Evolutionary conservation across 1,140 invertebrate species (phyloP), one percentile per base, ranked within the genome.

Genomic region (Psix sp.): DNA sequence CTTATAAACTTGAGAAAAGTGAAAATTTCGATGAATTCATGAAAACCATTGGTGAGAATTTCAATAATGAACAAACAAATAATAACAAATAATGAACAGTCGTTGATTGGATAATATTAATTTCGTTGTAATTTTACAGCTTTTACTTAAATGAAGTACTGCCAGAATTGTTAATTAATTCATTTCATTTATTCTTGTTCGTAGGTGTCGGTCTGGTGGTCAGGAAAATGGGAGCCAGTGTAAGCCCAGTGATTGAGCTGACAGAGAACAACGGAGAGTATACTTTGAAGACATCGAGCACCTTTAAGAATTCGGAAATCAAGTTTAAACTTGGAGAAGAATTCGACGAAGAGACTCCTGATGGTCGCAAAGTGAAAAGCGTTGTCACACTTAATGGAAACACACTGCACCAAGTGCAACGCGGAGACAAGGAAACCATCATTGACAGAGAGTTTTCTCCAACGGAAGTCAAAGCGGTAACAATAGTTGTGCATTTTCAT

Each of bases 11-110:
- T 57, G 80, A 84, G 40, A 86, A 88, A 29, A 93, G 92, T 52
- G 93, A 95, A 46, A 94, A 95, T 78, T 96, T 96, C 81, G 94
- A 96, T 74, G 94, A 95, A 39, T 95, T 93, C 85, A 93, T 96
- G 93, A 95, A 95, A 88, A 89, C 91, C 26, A 81, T 95, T 35
- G 94, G 94, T 95, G 80, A 91, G 91, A n/a, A n/a, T n/a, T n/a
- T n/a, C n/a, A n/a, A n/a, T n/a, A 90, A 18, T 52, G 7, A 24
- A 24, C 7, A 24, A 4, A 24, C 18, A n/a, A 48, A 18, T 16
- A 31, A 26, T 16, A 9, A 24, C 7, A 3, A 24, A 24, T 3
- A 49, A 6, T 45, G 2, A 45, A n/a, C 11, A 1, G 20, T 49
- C 24, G 14, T 54, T 33, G 13, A 31, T 24, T 17, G 43, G 38